A percentile compares a stretch with the other conserved stretches of the same genome.
These are phyloP conservation scores for Rynchops niger DNA, from an alignment of 2,113 vertebrate genomes.

Conservation along the genomic window DNA sequence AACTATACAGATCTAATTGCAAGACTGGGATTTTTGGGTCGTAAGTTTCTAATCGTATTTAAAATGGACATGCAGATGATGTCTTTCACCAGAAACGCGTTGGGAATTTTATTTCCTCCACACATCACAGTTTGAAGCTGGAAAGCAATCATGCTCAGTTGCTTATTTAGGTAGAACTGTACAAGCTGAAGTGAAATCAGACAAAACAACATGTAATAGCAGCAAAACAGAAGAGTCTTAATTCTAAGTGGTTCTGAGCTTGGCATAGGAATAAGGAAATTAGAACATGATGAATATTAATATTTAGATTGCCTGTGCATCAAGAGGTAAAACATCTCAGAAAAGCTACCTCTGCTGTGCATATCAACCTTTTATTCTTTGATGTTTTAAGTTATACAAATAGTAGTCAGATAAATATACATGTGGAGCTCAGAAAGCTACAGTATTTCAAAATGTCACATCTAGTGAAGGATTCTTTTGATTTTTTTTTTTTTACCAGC, in stretches of 20 bases:
- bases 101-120: background rate
- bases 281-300: constrained; percentile 36
- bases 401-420: constrained; percentile 12
- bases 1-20: background rate
- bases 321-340: constrained; percentile 6
- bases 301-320: background rate
- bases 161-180: background rate
- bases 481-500: background rate
- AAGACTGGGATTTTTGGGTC: background rate
- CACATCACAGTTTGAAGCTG: background rate
- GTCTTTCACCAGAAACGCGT: background rate
- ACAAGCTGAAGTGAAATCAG: constrained; percentile 18
- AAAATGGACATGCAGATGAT: background rate
- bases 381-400: constrained; percentile 12
- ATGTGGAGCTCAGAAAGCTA: background rate
- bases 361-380: background rate
- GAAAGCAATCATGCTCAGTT: background rate
- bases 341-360: background rate
- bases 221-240: constrained; percentile 7
- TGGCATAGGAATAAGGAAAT: constrained; percentile 52
- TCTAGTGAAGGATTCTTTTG: background rate
- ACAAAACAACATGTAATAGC: background rate
- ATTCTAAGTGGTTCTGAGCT: background rate
- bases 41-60: background rate
- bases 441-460: constrained; percentile 18